Evolutionary conservation across 2,797 vertebrate genomes (phyloP).

Genomic region (Propithecus perrieri): DNA sequence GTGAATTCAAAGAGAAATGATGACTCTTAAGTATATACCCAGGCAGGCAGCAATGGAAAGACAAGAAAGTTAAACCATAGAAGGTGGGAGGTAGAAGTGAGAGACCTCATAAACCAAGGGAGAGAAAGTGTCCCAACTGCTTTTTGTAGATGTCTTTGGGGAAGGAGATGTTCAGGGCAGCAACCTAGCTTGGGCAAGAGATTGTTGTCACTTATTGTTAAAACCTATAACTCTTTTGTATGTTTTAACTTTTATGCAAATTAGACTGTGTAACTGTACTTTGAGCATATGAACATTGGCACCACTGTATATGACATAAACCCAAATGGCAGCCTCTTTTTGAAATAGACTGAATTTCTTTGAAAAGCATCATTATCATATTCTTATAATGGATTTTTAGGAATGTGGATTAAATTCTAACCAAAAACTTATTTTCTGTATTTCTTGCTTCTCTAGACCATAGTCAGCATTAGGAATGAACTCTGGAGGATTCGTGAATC

Average conservation of each 20-base stretch:
- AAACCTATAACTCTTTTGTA: background rate
- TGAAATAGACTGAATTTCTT: background rate
- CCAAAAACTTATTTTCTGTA: background rate
- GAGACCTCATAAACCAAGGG: background rate
- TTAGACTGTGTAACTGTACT: background rate
- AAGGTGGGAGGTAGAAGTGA: background rate
- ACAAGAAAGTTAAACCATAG: background rate
- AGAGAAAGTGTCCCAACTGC: background rate
- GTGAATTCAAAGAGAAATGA: background rate
- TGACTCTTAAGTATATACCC: background rate
- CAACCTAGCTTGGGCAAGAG: background rate
- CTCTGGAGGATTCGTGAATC: constrained; percentile 73
- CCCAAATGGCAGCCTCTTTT: background rate
- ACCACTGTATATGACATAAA: background rate
- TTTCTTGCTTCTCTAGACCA: constrained; percentile 66
- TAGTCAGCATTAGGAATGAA: constrained; percentile 71
- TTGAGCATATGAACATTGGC: background rate
- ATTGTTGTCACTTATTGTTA: background rate
- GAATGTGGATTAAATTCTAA: constrained; percentile 49
- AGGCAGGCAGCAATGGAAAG: background rate
- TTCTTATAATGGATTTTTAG: background rate
- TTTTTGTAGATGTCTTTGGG: background rate
- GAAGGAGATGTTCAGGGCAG: background rate
- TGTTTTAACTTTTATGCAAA: background rate
- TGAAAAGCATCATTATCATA: background rate